phyloP scores from a whole-genome alignment of 2,888 invertebrate genomes.

The Eilema sororculum region DNA sequence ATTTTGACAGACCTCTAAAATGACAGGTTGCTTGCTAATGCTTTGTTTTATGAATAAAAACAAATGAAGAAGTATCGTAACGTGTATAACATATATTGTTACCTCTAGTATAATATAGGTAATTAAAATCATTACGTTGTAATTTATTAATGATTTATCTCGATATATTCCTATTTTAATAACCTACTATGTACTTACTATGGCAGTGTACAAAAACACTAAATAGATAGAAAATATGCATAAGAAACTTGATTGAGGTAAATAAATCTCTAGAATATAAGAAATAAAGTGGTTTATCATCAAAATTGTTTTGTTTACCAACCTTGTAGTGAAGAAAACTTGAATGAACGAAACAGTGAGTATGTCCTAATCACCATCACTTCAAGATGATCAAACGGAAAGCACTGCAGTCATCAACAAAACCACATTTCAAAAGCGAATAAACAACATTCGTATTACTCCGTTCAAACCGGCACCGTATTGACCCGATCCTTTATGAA shows the following conservation, averaged over 20 bases:
- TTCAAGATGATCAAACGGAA: slow-evolving; percentile 56
- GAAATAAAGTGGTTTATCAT: background rate
- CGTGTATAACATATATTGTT: background rate
- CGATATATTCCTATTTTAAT: too few relatives aligned
- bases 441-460: slow-evolving; percentile 62
- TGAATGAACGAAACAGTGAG: slow-evolving; percentile 56
- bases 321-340: slow-evolving; percentile 66
- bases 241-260: too few relatives aligned
- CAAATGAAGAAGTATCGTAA: too few relatives aligned
- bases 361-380: slow-evolving; percentile 62
- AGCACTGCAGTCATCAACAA: slow-evolving; percentile 60
- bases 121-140: too few relatives aligned
- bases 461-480: slow-evolving; percentile 64
- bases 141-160: too few relatives aligned
- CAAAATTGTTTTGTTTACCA: slow-evolving; percentile 60
- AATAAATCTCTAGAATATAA: background rate
- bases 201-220: background rate
- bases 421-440: slow-evolving; percentile 49
- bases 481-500: slow-evolving; percentile 76
- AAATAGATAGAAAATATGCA: background rate
- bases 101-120: background rate
- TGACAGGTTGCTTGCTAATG: background rate
- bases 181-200: background rate
- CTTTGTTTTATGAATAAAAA: background rate
- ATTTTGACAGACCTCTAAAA: background rate